Base-by-base conservation (phyloP, 2,888 invertebrate genomes). In the Nomada hirtipes region DNA sequence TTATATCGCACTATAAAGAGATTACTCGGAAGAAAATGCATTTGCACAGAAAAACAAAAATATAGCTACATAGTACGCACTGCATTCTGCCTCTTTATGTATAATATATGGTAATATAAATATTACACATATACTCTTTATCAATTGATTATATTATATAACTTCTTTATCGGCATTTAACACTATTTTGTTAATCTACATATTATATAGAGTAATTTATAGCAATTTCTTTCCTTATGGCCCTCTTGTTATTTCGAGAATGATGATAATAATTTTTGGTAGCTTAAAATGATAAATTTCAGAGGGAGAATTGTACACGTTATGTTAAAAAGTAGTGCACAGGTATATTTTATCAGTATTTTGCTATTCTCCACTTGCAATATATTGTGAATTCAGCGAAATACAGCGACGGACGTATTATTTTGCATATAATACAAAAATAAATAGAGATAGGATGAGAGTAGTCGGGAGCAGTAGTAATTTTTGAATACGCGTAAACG, bases 81-180 rank as follows among this genome's bases (percentile, higher is more conserved):
- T 13, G 44, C 10, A 64, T n/a, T 64, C 15, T 71, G 47, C 53
- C 50, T 20, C 44, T 75, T 61, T 47, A 63, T 57, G 61, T 42
- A 11, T 57, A 26, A 2, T 26, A 26, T 26, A 2, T 26, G 57
- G 44, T 76, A 15, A 71, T 63, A 55, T 69, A 68, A 61, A 61
- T 63, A 63, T 50, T 57, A 57, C 13, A 64, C 15, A 13, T 44
- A 36, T 36, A 36, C 36, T 36, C 36, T 36, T 36, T 36, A 36
- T 36, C 36, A 36, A 36, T 36, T 36, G 36, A 36, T 36, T 7
- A 36, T 36, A 36, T 36, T 36, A 36, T 36, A 36, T 36, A 7
- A 36, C 36, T 36, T 36, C 36, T 36, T 36, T 36, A 20, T 64
- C 47, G 15, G 15, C 13, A 65, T 65, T 13, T 67, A 18, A 2